phyloP scores from a whole-genome alignment of 1,140 invertebrate species.

The Chionoecetes opilio region DNA sequence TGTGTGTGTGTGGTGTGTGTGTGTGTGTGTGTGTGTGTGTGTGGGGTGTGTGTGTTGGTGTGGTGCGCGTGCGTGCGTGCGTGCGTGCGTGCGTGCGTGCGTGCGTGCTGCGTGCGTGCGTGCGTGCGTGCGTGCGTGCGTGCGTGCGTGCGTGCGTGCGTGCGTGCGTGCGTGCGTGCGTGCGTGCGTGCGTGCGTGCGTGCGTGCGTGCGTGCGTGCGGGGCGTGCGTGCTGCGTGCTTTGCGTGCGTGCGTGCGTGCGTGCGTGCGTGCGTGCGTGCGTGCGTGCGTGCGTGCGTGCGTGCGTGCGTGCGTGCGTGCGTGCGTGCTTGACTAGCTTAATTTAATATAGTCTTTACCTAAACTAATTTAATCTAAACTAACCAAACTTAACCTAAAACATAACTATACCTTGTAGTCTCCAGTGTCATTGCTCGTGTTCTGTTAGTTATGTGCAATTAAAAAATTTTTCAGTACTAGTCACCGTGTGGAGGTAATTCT shows the following conservation, averaged over 20 bases:
- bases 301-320: neutral
- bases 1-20: constrained; percentile 40
- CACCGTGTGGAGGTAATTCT: no score
- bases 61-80: no score
- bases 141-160: constrained; percentile 56
- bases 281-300: no score
- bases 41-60: neutral
- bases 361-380: no score
- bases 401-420: no score
- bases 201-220: neutral
- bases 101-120: constrained; percentile 13
- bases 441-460: no score
- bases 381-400: no score
- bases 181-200: constrained; percentile 45
- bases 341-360: no score
- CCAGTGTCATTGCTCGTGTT: no score
- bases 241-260: neutral
- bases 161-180: neutral
- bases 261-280: neutral
- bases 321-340: no score
- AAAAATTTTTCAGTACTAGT: no score
- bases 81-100: neutral
- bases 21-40: constrained; percentile 40
- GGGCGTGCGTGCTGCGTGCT: no score
- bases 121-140: neutral